A percentile compares a stretch with the other conserved stretches of the same genome.
These are phyloP conservation scores for Chironomus striatipennis DNA, from an alignment of 1,140 invertebrate species.

Conservation along the genomic window DNA sequence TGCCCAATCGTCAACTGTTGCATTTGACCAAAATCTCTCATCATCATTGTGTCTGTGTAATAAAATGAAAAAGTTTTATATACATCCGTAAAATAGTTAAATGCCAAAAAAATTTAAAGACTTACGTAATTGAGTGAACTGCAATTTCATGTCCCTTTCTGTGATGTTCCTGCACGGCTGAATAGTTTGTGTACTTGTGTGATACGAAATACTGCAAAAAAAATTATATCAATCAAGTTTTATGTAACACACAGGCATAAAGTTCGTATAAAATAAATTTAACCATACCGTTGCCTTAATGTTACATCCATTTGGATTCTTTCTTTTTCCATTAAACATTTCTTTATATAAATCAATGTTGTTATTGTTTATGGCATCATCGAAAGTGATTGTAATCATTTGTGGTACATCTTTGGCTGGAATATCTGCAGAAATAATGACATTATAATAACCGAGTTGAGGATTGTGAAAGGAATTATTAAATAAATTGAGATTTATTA, in stretches of 20 bases:
- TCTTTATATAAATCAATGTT: constrained; percentile 93
- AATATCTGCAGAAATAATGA: constrained; percentile 43
- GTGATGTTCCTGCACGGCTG: constrained; percentile 91
- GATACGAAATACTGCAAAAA: constrained; percentile 77
- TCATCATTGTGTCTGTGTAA: constrained; percentile 75
- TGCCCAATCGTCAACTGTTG: constrained; percentile 89
- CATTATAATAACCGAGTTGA: too few relatives aligned
- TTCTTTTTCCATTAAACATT: constrained; percentile 82
- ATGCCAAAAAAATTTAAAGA: constrained; percentile 26
- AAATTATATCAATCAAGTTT: not conserved
- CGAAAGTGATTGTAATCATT: constrained; percentile 95
- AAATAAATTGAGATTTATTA: too few relatives aligned
- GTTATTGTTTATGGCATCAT: constrained; percentile 94
- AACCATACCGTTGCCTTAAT: constrained; percentile 76
- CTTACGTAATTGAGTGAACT: constrained; percentile 94
- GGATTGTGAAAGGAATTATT: too few relatives aligned
- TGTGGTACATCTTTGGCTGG: constrained; percentile 79
- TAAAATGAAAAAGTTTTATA: too few relatives aligned
- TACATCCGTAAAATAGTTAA: constrained; percentile 25
- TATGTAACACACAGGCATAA: not conserved
- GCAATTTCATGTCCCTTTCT: constrained; percentile 94
- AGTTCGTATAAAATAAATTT: not conserved
- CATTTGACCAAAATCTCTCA: constrained; percentile 89
- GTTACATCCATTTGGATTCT: constrained; percentile 94
- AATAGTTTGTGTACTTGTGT: constrained; percentile 97